A percentile compares a stretch with the other conserved stretches of the same genome.
Evolutionary conservation across 2,113 vertebrate species (phyloP).

Genomic region (Meriones unguiculatus): DNA sequence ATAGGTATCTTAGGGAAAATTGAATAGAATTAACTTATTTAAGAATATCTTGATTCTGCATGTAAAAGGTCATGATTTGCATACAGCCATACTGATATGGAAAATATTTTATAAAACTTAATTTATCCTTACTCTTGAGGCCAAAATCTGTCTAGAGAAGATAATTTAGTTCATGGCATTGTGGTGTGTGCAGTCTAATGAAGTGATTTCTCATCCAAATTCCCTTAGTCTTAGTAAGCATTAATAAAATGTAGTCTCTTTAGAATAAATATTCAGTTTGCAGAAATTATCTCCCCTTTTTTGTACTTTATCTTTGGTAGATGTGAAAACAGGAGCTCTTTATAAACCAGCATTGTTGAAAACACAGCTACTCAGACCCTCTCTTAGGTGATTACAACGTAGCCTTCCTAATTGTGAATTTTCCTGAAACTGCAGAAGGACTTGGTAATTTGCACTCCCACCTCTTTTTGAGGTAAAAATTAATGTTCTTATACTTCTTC

Average conservation of each 20-base stretch:
- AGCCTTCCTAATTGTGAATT: not conserved
- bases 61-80: slow-evolving; percentile 10
- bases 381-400: not conserved
- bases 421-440: not conserved
- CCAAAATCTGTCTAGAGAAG: not conserved
- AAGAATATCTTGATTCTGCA: slow-evolving; percentile 32
- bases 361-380: not conserved
- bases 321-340: not conserved
- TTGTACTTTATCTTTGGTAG: not conserved
- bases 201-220: not conserved
- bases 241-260: not conserved
- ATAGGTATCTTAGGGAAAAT: not conserved
- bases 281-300: not conserved
- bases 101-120: slow-evolving; percentile 48
- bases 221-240: slow-evolving; percentile 38
- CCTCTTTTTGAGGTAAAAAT: not conserved
- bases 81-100: not conserved
- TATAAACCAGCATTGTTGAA: not conserved
- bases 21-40: not conserved
- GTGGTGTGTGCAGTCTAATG: not conserved
- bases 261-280: not conserved
- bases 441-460: not conserved
- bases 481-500: not conserved
- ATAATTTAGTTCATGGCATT: not conserved
- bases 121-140: slow-evolving; percentile 17